These are phyloP conservation scores for Azorinus chamasolen DNA, from an alignment of 2,888 invertebrate genomes.

Conservation along the genomic window DNA sequence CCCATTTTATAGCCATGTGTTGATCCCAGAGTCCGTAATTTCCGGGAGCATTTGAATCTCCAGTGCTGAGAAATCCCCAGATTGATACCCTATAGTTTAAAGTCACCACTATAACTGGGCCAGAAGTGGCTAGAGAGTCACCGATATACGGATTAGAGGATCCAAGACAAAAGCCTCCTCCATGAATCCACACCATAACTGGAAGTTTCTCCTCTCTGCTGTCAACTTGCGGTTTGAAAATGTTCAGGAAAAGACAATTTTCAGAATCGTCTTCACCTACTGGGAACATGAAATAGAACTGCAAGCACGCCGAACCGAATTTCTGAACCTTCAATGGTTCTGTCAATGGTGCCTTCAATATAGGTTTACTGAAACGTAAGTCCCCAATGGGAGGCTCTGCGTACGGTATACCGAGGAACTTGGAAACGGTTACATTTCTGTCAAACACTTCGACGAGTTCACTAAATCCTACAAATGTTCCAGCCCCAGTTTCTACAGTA, in stretches of 20 bases:
- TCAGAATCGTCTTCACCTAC: slow-evolving; percentile 88
- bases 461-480: no score
- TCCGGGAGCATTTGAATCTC: slow-evolving; percentile 91
- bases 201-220: slow-evolving; percentile 88
- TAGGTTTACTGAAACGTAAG: no score
- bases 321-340: no score
- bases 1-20: slow-evolving; percentile 92
- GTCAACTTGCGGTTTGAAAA: slow-evolving; percentile 91
- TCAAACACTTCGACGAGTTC: no score
- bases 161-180: slow-evolving; percentile 92
- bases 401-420: no score
- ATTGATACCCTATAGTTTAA: slow-evolving; percentile 98
- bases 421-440: no score
- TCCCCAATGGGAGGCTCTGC: no score
- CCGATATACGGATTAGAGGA: slow-evolving; percentile 97
- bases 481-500: no score
- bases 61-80: slow-evolving; percentile 89
- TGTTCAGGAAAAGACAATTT: slow-evolving; percentile 98
- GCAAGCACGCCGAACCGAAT: no score
- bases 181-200: slow-evolving; percentile 96
- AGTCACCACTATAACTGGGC: slow-evolving; percentile 95
- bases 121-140: slow-evolving; percentile 95
- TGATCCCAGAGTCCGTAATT: slow-evolving; percentile 99
- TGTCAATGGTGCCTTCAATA: no score
- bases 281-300: no score